These are phyloP conservation scores for Sebastes trivittatus DNA, from an alignment of 2,797 vertebrate genomes.

Conservation along the genomic window DNA sequence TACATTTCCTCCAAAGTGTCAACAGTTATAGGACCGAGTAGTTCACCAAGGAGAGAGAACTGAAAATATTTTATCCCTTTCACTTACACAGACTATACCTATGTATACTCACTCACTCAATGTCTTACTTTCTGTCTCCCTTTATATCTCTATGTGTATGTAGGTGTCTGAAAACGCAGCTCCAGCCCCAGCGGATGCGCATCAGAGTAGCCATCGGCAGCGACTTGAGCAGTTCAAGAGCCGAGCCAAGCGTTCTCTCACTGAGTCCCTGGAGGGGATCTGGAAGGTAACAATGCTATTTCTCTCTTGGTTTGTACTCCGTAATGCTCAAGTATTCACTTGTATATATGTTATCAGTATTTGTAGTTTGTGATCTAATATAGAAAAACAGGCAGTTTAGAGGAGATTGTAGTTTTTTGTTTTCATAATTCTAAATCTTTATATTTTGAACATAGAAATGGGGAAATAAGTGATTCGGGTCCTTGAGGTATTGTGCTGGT, in stretches of 20 bases:
- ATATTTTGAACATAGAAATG: not conserved
- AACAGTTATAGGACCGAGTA: not conserved
- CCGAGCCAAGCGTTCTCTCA: slow-evolving; percentile 93
- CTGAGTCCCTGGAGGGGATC: slow-evolving; percentile 92
- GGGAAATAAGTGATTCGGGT: not conserved
- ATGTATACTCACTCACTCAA: not conserved
- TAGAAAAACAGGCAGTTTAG: too few species aligned
- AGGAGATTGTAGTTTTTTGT: not conserved
- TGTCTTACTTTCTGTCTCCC: not conserved
- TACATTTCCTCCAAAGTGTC: not conserved
- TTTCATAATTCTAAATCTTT: not conserved
- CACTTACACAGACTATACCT: not conserved
- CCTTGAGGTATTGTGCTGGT: not conserved
- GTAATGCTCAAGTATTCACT: not conserved
- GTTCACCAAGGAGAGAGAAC: not conserved
- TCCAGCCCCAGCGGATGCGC: slow-evolving; percentile 61
- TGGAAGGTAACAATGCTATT: slow-evolving; percentile 78
- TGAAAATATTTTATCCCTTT: not conserved
- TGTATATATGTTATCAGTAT: not conserved
- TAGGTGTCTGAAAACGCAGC: slow-evolving; percentile 62
- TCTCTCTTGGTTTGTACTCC: not conserved
- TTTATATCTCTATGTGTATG: not conserved
- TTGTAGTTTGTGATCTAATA: not conserved
- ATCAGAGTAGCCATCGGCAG: slow-evolving; percentile 85
- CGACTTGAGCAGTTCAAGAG: slow-evolving; percentile 92